These are phyloP conservation scores for Sinhomidia bicolor DNA, from an alignment of 2,888 invertebrate genomes.

Conservation along the genomic window DNA sequence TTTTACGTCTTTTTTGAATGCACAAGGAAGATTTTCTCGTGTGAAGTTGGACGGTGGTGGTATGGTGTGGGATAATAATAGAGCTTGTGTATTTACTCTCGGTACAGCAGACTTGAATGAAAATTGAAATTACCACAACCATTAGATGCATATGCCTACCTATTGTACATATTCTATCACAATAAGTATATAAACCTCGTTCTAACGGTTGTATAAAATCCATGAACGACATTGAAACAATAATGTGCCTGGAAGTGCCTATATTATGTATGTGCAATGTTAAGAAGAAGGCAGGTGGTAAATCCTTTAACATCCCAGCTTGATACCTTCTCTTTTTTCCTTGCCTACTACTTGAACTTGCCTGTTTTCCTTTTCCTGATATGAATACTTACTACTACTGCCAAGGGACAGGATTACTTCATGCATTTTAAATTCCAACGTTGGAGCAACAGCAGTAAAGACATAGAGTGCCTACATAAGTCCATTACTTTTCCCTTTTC, in stretches of 20 bases:
- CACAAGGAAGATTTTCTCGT: slow-evolving; percentile 4
- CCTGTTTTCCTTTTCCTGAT: not conserved
- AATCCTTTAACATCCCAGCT: slow-evolving; percentile 32
- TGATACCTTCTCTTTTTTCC: not conserved
- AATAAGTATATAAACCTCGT: too few species aligned
- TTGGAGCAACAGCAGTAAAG: not conserved
- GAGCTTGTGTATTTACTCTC: slow-evolving; percentile 23
- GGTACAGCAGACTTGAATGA: slow-evolving; percentile 6
- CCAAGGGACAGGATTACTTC: not conserved
- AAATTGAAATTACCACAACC: slow-evolving; percentile 38
- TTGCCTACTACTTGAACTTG: not conserved
- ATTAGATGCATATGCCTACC: too few species aligned
- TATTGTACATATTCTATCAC: too few species aligned
- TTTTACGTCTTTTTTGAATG: not conserved
- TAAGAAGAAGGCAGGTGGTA: slow-evolving; percentile 1
- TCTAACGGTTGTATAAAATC: too few species aligned
- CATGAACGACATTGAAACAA: not conserved
- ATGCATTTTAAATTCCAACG: slow-evolving; percentile 1
- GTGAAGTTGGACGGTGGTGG: not conserved
- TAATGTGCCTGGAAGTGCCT: not conserved
- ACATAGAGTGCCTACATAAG: not conserved
- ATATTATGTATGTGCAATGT: not conserved
- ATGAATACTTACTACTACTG: not conserved
- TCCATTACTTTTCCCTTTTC: not conserved
- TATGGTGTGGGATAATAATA: slow-evolving; percentile 37